Percentiles rank a stretch among this genome's conserved stretches.
These are phyloP conservation scores for Eleginops maclovinus DNA, from an alignment of 2,113 vertebrate species.

Conservation along the genomic window DNA sequence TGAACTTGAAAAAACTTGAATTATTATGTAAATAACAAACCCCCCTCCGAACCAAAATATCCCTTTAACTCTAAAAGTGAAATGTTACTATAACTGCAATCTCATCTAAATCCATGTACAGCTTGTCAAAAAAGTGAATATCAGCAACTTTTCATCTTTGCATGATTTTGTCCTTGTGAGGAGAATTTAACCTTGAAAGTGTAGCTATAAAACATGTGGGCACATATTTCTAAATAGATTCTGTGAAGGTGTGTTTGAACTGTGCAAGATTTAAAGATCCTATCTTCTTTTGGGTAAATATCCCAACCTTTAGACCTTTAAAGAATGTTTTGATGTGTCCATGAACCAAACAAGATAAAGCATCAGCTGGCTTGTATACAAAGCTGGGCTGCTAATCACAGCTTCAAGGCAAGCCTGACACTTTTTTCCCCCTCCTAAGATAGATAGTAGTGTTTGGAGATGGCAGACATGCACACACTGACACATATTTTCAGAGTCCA, in stretches of 20 bases:
- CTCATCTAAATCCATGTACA: conserved; percentile 21
- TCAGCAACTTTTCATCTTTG: not conserved
- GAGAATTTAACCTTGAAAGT: conserved; percentile 17
- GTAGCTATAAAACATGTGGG: not conserved
- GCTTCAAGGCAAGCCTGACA: conserved; percentile 46
- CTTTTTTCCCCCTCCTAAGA: conserved; percentile 47
- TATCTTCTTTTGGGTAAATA: conserved; percentile 25
- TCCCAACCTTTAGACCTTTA: conserved; percentile 23
- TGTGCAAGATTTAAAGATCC: conserved; percentile 24
- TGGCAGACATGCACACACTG: conserved; percentile 47
- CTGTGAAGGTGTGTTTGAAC: conserved; percentile 24
- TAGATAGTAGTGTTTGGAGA: conserved; percentile 43
- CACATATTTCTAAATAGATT: conserved; percentile 36
- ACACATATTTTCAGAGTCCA: conserved; percentile 59
- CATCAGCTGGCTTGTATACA: conserved; percentile 53
- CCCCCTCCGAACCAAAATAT: conserved; percentile 14
- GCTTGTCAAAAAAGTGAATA: conserved; percentile 19
- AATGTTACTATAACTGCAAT: conserved; percentile 21
- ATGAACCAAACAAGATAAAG: conserved; percentile 43
- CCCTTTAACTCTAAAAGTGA: conserved; percentile 1
- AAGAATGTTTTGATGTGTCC: conserved; percentile 34
- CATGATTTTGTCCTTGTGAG: conserved; percentile 29
- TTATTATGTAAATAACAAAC: conserved; percentile 11
- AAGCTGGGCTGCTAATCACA: conserved; percentile 58
- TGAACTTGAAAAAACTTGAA: not conserved